Conservation (phyloP, 1,140 invertebrate genomes). For the Hermatobates lingyangjiaoensis region DNA sequence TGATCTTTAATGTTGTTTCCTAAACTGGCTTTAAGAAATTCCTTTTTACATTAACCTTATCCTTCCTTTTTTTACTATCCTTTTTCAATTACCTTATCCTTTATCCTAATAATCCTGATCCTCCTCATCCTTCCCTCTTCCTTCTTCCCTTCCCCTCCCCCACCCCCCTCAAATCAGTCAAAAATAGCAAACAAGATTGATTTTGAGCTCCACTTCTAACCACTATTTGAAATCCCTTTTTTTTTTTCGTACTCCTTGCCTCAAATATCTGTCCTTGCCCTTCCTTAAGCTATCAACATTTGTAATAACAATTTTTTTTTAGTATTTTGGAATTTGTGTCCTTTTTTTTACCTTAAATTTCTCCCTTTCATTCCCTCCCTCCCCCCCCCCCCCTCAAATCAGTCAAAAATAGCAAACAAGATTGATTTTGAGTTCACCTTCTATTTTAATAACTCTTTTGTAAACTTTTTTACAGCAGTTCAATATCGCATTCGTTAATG, state of each 20-base stretch:
- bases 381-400: slow-evolving; percentile 2
- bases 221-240: not conserved
- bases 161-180: slow-evolving; percentile 4
- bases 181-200: slow-evolving; percentile 5
- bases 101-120: not conserved
- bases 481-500: no score
- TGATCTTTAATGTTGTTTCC: no score
- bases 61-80: no score
- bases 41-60: no score
- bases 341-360: not conserved
- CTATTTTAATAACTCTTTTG: not conserved
- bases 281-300: not conserved
- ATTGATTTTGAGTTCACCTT: not conserved
- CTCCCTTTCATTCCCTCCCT: not conserved
- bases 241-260: not conserved
- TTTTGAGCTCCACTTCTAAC: not conserved
- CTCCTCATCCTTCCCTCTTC: not conserved
- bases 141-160: not conserved
- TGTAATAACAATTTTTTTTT: not conserved
- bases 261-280: not conserved
- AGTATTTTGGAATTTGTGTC: not conserved
- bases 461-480: no score
- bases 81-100: not conserved
- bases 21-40: no score
- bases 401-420: slow-evolving; percentile 6